Evolutionary conservation across 1,140 invertebrate species (phyloP).

Genomic region (Tetraneura akinire): DNA sequence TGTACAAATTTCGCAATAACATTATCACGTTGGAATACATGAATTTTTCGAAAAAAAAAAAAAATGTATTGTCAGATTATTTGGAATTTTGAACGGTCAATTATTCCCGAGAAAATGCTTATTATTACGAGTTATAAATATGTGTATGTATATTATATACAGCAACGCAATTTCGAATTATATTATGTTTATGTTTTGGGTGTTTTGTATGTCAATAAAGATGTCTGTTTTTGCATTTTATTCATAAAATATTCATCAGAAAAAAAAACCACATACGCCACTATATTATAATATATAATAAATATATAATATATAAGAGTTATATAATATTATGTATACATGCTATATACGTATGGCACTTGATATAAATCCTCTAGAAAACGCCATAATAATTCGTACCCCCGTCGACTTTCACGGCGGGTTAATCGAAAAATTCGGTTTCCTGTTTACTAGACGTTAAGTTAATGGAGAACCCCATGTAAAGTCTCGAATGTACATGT

Average conservation of each 20-base stretch:
- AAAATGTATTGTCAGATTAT: background rate
- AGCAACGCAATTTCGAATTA: background rate
- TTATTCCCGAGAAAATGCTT: background rate
- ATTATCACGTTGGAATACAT: background rate
- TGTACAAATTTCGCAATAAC: no score
- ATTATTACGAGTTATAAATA: background rate
- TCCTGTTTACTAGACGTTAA: conserved; percentile 31
- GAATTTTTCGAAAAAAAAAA: background rate
- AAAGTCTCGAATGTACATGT: conserved; percentile 1
- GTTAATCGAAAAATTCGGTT: conserved; percentile 49
- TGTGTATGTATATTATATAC: background rate
- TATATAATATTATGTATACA: background rate
- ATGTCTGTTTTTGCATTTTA: background rate
- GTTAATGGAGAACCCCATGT: conserved; percentile 32
- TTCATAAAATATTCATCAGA: background rate
- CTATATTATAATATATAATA: no score
- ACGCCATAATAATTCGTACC: background rate
- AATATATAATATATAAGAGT: no score
- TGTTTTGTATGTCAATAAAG: background rate
- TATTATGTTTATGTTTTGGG: background rate
- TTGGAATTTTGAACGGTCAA: no score
- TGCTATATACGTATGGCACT: background rate
- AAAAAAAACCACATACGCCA: background rate
- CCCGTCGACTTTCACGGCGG: background rate
- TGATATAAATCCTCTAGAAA: conserved; percentile 15